Evolutionary conservation across 2,888 invertebrate genomes (phyloP).

Genomic region (Mystacides longicornis): DNA sequence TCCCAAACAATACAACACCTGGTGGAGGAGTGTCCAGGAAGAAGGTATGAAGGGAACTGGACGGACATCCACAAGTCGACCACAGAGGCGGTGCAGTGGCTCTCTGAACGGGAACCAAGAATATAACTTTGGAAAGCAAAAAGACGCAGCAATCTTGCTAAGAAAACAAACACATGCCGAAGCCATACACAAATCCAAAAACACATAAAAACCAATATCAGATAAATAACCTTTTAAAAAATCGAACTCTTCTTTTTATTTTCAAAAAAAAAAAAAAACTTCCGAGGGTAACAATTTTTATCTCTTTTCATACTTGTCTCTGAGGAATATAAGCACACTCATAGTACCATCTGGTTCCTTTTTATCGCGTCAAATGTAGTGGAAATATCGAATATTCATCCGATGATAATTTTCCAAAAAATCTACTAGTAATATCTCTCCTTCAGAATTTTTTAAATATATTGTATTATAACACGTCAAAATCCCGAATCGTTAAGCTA

Average conservation of each 20-base stretch:
- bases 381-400: slow-evolving; percentile 15
- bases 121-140: no score
- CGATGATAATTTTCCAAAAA: slow-evolving; percentile 14
- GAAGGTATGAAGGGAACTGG: no score
- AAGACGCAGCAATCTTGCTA: no score
- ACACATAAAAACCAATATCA: no score
- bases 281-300: slow-evolving; percentile 12
- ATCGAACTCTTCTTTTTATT: slow-evolving; percentile 6
- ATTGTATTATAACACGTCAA: not conserved
- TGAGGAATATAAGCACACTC: slow-evolving; percentile 2
- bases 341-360: slow-evolving; percentile 14
- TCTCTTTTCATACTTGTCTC: slow-evolving; percentile 6
- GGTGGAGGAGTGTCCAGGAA: no score
- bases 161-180: no score
- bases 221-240: not conserved
- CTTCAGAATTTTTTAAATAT: slow-evolving; percentile 2
- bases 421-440: not conserved
- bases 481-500: not conserved
- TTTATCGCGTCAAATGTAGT: slow-evolving; percentile 16
- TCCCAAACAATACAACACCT: no score
- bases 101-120: no score
- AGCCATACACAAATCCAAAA: no score
- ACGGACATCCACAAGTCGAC: no score
- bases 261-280: slow-evolving; percentile 13
- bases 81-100: no score